Base-by-base conservation (phyloP, 2,888 invertebrate genomes). In the Cephus rjabovi region DNA sequence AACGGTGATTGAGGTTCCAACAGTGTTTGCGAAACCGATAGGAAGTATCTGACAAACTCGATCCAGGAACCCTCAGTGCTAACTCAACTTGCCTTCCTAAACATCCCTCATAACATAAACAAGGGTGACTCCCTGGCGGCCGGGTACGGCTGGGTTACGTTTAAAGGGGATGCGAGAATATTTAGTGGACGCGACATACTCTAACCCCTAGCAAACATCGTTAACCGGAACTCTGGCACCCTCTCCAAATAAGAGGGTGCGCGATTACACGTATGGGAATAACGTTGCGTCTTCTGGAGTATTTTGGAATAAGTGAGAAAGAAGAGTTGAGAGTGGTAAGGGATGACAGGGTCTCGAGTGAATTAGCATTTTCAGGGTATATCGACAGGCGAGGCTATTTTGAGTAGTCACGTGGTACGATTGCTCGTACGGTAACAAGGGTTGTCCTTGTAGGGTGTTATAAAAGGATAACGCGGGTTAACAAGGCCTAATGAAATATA, bases 61-160 rank as follows among this genome's bases (percentile, higher is more conserved):
- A 85, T 83, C 76, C 79, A 77, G 75, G 80, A 70, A 30, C 34
- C 33, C 12, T 40, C 56, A 33, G 73, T 78, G 73, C 75, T 78
- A 78, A 78, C 80, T 77, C 80, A 34, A 73, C 70, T 78, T 73
- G 74, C 79, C 76, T 73, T 77, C 78, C 75, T 77, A 74, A 77
- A 73, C 82, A 84, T 83, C 80, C 77, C 82, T 81, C 83, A 83
- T 85, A 86, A 86, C 85, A 81, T 85, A 86, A 86, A 86, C 86
- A 86, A 86, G 82, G 80, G 77, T 82, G 76, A 80, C 69, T 76
- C 76, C 71, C 76, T 74, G 77, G 34, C 70, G 80, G 80, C 84
- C 81, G 31, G 12, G 71, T 34, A 15, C 73, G 34, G 73, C 76
- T 71, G 71, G 33, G 33, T 30, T 31, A 31, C 15, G 56, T 56